Evolutionary conservation across 2,113 vertebrate genomes (phyloP), one percentile per base, ranked within the genome.

Genomic region (Mesitornis unicolor): DNA sequence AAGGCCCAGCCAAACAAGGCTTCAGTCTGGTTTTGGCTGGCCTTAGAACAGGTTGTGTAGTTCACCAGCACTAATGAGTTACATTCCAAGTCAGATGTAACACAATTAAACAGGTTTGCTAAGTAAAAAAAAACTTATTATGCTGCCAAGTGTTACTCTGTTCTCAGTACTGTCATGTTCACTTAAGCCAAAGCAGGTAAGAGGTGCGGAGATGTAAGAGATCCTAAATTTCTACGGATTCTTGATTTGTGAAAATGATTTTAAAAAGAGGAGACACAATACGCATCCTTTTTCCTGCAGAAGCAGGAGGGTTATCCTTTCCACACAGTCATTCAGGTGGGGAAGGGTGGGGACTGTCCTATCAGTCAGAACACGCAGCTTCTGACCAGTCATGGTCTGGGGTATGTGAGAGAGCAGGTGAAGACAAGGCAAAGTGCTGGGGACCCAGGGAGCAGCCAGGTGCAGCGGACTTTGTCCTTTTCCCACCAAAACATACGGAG

Each of bases 401-500:
- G 42, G 31, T 31, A 25, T 1, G 0, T 13, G 36, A 38, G 43
- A 40, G 33, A 29, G 31, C 1, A 4, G 25, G 8, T 47, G 31
- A 43, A 42, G 24, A 18, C 16, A 26, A n/a, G 7, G 16, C 38
- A 1, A n/a, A 42, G 33, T 35, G 43, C 25, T 76, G 33, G 35
- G 25, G 13, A 42, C 40, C 28, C 22, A 36, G 21, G 21, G 61
- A 19, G 25, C 70, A 75, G n/a, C 16, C 14, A 28, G 10, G 4
- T 24, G 9, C 31, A 25, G 29, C 53, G 38, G 35, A 38, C 87
- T 82, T 88, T 3, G 4, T 13, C 19, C 15, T 33, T 59, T 57
- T 53, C 47, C 38, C 38, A 31, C 3, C 5, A 19, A 43, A 61
- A 47, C 8, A 11, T 51, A 15, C 0, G 0, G 1, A 6, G 4